Percentiles rank a stretch among this genome's conserved stretches.
phyloP scores from a whole-genome alignment of 2,888 invertebrate species.

The Drosophila mulleri region DNA sequence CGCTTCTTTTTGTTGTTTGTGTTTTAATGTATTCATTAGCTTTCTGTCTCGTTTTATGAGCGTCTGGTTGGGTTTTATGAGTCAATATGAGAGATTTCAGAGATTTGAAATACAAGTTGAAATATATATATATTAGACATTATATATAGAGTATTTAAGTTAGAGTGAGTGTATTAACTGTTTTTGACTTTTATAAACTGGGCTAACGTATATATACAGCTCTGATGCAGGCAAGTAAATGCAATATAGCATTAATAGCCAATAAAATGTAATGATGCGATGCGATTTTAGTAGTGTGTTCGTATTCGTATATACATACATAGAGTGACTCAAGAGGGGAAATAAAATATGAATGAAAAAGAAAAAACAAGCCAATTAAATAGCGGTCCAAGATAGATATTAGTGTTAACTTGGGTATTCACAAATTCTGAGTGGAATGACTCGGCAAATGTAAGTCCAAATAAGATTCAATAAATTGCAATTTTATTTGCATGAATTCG shows the following conservation, averaged over 20 bases:
- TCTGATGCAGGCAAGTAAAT: conserved; percentile 17
- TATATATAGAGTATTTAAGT: background rate
- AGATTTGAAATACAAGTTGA: background rate
- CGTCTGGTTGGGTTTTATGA: background rate
- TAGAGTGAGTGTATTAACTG: background rate
- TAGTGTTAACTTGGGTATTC: background rate
- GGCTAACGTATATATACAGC: conserved; percentile 4
- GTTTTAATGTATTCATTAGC: conserved; percentile 1
- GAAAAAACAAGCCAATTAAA: background rate
- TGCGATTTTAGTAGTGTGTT: conserved; percentile 26
- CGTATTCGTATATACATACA: conserved; percentile 15
- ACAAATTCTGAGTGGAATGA: background rate
- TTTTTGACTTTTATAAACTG: background rate
- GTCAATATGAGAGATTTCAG: background rate
- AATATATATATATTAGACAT: background rate
- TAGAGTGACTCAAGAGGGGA: conserved; percentile 12
- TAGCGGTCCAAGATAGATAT: background rate
- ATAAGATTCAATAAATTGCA: background rate
- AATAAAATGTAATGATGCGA: conserved; percentile 60
- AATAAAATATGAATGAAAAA: background rate
- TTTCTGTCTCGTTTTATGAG: background rate
- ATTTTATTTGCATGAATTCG: background rate
- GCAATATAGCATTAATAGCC: conserved; percentile 31
- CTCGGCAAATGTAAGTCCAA: background rate
- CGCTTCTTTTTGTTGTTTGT: background rate